Conservation (phyloP, 2,113 vertebrate genomes). For the Dasyornis broadbenti region DNA sequence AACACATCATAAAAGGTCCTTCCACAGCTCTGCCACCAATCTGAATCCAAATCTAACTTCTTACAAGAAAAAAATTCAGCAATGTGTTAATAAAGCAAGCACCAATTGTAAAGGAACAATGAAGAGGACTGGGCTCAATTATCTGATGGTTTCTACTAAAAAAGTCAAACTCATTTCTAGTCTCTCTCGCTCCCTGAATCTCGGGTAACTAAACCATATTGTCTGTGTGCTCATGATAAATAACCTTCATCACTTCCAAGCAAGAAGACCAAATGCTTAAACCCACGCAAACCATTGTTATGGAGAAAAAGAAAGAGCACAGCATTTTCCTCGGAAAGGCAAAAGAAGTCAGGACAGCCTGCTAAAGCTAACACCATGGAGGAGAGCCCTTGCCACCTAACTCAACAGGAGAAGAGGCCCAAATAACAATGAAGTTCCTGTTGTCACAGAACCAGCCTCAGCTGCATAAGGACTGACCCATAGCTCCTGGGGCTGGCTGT, state of each 20-base stretch:
- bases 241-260: neutral
- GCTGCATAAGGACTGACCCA: neutral
- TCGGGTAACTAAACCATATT: constrained; percentile 1
- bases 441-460: neutral
- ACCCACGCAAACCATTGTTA: neutral
- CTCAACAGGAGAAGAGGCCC: neutral
- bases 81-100: neutral
- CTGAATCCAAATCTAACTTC: neutral
- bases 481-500: neutral
- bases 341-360: neutral
- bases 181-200: neutral
- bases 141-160: neutral
- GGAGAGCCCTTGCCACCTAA: neutral
- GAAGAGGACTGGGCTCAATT: constrained; percentile 20
- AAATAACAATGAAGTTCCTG: neutral
- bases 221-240: constrained; percentile 6
- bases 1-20: neutral
- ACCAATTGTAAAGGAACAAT: neutral
- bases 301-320: neutral
- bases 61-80: neutral
- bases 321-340: neutral
- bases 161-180: neutral
- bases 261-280: neutral
- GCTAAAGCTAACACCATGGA: neutral
- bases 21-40: neutral